phyloP scores from a whole-genome alignment of 30 jellyfish, hydroid and myxozoan genomes.

The Chrysaora quinquecirrha region DNA sequence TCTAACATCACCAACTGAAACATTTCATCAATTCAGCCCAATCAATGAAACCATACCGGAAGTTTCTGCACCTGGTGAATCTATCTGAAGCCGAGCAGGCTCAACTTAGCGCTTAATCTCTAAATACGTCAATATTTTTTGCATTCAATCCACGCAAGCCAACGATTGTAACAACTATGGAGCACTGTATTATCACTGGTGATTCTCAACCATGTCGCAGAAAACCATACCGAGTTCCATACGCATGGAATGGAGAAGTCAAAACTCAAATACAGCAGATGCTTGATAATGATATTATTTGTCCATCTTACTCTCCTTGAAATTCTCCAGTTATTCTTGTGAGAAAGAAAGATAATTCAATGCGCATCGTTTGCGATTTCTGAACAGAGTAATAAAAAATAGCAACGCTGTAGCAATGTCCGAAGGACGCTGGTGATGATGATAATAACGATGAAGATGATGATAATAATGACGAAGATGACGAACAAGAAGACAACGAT shows the following conservation, averaged over 20 bases:
- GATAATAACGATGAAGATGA: too few relatives aligned
- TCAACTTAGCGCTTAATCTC: not conserved
- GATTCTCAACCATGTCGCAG: not conserved
- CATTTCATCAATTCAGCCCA: not conserved
- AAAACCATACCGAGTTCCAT: conserved; percentile 17
- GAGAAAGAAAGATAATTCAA: conserved; percentile 2
- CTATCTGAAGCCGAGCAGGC: not conserved
- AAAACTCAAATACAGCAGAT: conserved; percentile 6
- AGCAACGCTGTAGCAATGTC: too few relatives aligned
- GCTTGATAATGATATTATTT: conserved; percentile 4
- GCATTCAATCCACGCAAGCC: not conserved
- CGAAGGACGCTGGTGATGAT: too few relatives aligned
- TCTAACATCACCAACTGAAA: not conserved
- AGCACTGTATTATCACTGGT: not conserved
- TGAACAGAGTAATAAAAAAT: too few relatives aligned
- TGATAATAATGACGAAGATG: too few relatives aligned
- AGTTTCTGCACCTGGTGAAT: not conserved
- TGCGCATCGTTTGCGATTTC: not conserved
- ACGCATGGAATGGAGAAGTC: conserved; percentile 25
- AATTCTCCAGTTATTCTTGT: conserved; percentile 1
- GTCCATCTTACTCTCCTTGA: conserved; percentile 5
- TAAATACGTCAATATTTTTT: not conserved
- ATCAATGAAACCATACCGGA: not conserved
- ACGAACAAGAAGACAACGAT: too few relatives aligned
- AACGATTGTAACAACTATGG: too few relatives aligned